Evolutionary conservation across 92 coral and sea anemone species (phyloP), one percentile per base, ranked within the genome.

Genomic region (Desmophyllum pertusum): DNA sequence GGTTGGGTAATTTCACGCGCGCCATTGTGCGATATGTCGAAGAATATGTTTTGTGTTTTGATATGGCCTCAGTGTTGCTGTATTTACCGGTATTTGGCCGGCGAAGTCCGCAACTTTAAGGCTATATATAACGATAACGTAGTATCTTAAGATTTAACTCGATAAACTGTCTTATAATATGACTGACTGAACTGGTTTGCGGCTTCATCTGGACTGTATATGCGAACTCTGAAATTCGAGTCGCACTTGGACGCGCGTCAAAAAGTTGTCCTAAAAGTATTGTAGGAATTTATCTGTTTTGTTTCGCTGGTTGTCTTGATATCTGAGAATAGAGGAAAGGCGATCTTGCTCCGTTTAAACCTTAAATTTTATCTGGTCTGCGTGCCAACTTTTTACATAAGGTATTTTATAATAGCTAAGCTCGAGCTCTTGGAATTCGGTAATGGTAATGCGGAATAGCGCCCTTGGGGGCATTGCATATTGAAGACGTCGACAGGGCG

Each of bases 1-100:
- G 99, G 99, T 96, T 92, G 23, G 70, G n/a, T n/a, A 57, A 76
- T 42, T 64, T 65, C 43, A n/a, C 14, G 5, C 15, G 31, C 57
- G 10, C 4, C 21, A 30, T 38, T 52, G 42, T 68, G 33, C 67
- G 73, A 53, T 29, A 23, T 55, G 63, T 65, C 33, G 27, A 15
- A 10, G 10, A 31, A 29, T 25, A 30, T 72, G 77, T 72, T 72
- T 42, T 45, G 77, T 76, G 73, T 67, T 37, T 67, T 35, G 2
- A 59, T 7, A 23, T 2, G 6, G 6, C 17, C 35, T 19, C 25
- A 59, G 35, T 25, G 65, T n/a, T n/a, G 11, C 65, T 25, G 4
- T 21, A 27, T 4, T 25, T 27, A 27, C 29, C 7, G 45, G 2
- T 36, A 37, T 37, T 67, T 36, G 73, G 25, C 29, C n/a, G n/a